A percentile compares a stretch with the other conserved stretches of the same genome.
phyloP scores from a whole-genome alignment of 2,797 vertebrate genomes.

The Cuniculus paca region DNA sequence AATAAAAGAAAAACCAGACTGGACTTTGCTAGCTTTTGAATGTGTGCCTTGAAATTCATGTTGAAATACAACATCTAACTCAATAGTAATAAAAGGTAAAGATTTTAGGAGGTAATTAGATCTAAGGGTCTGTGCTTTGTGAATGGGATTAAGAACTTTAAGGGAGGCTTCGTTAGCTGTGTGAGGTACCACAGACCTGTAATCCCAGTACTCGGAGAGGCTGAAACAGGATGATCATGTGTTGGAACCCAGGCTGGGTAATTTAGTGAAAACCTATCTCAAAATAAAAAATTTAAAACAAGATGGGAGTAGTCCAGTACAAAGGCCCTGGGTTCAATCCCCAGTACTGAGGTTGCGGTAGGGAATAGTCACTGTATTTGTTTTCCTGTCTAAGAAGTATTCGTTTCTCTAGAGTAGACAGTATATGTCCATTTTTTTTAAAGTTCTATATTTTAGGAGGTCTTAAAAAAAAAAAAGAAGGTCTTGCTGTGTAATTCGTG shows the following conservation, averaged over 20 bases:
- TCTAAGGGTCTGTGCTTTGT: not conserved
- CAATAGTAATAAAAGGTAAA: not conserved
- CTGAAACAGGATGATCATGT: not conserved
- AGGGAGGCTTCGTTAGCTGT: not conserved
- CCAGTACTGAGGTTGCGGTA: not conserved
- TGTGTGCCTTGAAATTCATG: not conserved
- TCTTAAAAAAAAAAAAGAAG: too few relatives aligned
- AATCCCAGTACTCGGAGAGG: not conserved
- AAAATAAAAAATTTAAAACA: not conserved
- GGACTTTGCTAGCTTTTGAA: not conserved
- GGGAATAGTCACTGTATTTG: not conserved
- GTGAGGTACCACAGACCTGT: not conserved
- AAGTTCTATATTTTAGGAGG: not conserved
- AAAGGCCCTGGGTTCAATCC: not conserved
- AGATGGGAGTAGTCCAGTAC: not conserved
- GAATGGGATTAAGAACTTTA: not conserved
- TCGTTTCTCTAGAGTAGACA: not conserved
- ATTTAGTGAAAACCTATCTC: not conserved
- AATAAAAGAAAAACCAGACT: not conserved
- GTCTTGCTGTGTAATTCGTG: not conserved
- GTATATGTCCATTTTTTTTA: not conserved
- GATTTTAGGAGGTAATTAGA: not conserved
- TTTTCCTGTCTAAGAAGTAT: conserved; percentile 3
- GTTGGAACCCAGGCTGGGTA: not conserved
- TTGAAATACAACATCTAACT: not conserved